A percentile compares a stretch with the other conserved stretches of the same genome.
These are phyloP conservation scores for Palythoa heliodiscus DNA, from an alignment of 92 coral and sea anemone species.

Conservation along the genomic window DNA sequence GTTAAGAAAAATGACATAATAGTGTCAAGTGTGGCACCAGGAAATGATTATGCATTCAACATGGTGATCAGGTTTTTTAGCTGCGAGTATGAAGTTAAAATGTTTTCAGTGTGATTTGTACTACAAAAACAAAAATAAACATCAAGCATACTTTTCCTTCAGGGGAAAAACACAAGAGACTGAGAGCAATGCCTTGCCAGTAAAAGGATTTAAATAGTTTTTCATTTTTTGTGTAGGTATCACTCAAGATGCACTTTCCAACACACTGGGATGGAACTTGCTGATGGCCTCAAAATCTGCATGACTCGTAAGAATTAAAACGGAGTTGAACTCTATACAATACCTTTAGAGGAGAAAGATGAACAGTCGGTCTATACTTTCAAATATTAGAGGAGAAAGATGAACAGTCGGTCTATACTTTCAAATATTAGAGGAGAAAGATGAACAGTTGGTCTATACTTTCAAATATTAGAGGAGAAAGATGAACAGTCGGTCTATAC, in stretches of 20 bases:
- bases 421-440: background rate
- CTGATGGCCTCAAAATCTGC: conserved; percentile 84
- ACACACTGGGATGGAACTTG: conserved; percentile 87
- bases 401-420: background rate
- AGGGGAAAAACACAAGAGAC: too few relatives aligned
- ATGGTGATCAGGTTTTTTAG: too few relatives aligned
- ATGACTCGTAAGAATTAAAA: conserved; percentile 70
- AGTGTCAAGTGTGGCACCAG: too few relatives aligned
- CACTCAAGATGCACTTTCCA: conserved; percentile 89
- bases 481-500: background rate
- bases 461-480: background rate
- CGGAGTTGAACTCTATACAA: too few relatives aligned
- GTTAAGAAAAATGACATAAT: too few relatives aligned
- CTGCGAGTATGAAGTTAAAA: too few relatives aligned
- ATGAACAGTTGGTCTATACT: background rate
- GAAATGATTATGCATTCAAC: too few relatives aligned
- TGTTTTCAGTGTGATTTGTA: too few relatives aligned
- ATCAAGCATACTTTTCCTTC: too few relatives aligned
- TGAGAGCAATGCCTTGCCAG: too few relatives aligned
- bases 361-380: background rate
- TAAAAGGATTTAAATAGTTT: too few relatives aligned
- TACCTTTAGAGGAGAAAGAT: background rate
- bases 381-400: background rate
- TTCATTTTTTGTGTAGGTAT: conserved; percentile 54
- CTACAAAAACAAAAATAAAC: too few relatives aligned